A percentile compares a stretch with the other conserved stretches of the same genome.
Evolutionary conservation across 1,140 invertebrate species (phyloP).

Genomic region (Calosoma granatense): DNA sequence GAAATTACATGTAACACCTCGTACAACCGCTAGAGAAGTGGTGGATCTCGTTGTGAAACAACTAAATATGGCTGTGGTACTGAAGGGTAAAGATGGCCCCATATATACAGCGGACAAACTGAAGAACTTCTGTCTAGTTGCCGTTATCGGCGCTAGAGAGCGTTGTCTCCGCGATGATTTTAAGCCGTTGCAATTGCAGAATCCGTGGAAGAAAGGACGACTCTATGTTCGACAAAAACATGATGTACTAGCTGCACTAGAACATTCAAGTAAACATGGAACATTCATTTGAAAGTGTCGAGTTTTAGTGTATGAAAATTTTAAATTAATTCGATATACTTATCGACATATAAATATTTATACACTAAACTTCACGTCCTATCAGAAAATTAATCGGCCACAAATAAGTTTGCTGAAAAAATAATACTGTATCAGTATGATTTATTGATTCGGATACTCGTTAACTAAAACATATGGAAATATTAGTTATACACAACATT

Average conservation of each 20-base stretch:
- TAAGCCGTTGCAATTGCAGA: constrained; percentile 81
- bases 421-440: no score
- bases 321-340: background rate
- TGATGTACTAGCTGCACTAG: constrained; percentile 75
- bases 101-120: constrained; percentile 71
- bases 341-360: background rate
- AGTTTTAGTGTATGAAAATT: background rate
- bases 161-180: constrained; percentile 88
- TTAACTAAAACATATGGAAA: no score
- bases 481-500: no score
- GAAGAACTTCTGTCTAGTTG: constrained; percentile 85
- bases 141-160: constrained; percentile 86
- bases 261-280: constrained; percentile 68
- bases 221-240: constrained; percentile 84
- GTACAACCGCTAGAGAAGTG: constrained; percentile 85
- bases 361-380: background rate
- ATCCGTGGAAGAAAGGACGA: constrained; percentile 88
- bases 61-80: constrained; percentile 81
- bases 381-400: background rate
- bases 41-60: constrained; percentile 90
- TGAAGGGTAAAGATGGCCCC: constrained; percentile 76
- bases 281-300: constrained; percentile 39
- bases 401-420: no score
- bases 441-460: no score
- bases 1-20: constrained; percentile 81